Base-by-base conservation (phyloP, 2,113 vertebrate genomes). In the Apistogramma diplotaenia region DNA sequence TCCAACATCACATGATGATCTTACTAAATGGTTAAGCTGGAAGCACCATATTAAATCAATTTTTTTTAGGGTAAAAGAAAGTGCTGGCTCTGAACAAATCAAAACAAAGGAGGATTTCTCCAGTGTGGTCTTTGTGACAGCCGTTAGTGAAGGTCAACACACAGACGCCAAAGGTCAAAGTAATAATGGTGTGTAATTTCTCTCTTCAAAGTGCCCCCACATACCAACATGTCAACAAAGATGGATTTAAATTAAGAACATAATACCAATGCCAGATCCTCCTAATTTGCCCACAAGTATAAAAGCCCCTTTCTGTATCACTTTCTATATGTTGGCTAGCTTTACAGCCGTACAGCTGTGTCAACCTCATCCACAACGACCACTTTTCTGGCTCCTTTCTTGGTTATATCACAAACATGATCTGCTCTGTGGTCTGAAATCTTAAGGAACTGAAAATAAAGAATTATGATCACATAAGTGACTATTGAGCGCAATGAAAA, bases 171-270 rank as follows among this genome's bases (percentile, higher is more conserved):
- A 80, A 71, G 59, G 76, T 85, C 79, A 37, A 33, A 33, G 74
- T n/a, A 55, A 78, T 81, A 27, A 75, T 23, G 33, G 9, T 62
- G 53, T 43, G 35, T 56, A 43, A 83, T 86, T 65, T 59, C 55
- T 55, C 51, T 67, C 75, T 78, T 78, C 43, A 84, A 79, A 84
- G 77, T 15, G 53, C 15, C 19, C 23, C 25, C 21, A 49, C 74
- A 74, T 89, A 70, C 73, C 72, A 72, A 62, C 65, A 55, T 37
- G 51, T 75, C 65, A 80, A 55, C 73, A 81, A 35, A 62, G 25
- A 65, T 13, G 5, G 40, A 70, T 72, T 85, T 31, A 73, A 77
- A 54, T 76, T 29, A 79, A 82, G 9, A 31, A 10, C 70, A 51
- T 54, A 25, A 58, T 5, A n/a, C 16, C 0, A 0, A 15, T 1